Evolutionary conservation across 2,888 invertebrate genomes (phyloP).

Genomic region (Pandemis heparana): DNA sequence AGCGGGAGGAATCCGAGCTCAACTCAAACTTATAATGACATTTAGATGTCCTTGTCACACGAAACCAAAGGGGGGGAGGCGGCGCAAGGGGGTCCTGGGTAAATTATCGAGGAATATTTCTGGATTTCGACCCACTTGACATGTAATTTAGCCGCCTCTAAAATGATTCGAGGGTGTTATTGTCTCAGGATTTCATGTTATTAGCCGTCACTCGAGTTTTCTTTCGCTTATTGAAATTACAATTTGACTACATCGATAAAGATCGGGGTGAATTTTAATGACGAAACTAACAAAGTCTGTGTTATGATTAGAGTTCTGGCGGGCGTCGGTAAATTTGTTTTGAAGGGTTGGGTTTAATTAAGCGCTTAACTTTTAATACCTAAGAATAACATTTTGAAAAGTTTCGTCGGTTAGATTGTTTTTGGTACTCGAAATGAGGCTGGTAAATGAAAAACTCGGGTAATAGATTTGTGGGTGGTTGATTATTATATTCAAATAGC

Average conservation of each 20-base stretch:
- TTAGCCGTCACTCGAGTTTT: conserved; percentile 59
- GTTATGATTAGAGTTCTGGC: conserved; percentile 15
- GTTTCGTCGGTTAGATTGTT: conserved; percentile 7
- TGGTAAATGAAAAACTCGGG: background rate
- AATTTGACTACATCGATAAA: conserved; percentile 61
- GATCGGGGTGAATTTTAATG: conserved; percentile 17
- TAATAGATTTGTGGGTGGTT: background rate
- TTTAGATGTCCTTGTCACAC: conserved; percentile 80
- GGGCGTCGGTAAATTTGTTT: conserved; percentile 17
- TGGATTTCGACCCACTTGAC: conserved; percentile 79
- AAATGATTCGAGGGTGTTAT: conserved; percentile 74
- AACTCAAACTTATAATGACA: conserved; percentile 82
- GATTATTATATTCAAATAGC: conserved; percentile 1
- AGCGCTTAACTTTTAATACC: conserved; percentile 9
- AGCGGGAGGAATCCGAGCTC: conserved; percentile 65
- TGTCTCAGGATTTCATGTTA: conserved; percentile 74
- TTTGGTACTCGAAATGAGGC: background rate
- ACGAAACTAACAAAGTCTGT: conserved; percentile 5
- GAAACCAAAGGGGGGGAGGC: conserved; percentile 27
- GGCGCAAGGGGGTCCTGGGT: conserved; percentile 46
- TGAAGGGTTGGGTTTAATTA: conserved; percentile 23
- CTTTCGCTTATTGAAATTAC: conserved; percentile 59
- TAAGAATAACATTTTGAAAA: conserved; percentile 10
- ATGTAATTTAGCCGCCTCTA: conserved; percentile 72
- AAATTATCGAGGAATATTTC: conserved; percentile 73